A percentile compares a stretch with the other conserved stretches of the same genome.
These are phyloP conservation scores for Eugnorisma glareosa DNA, from an alignment of 2,888 invertebrate species.

Conservation along the genomic window DNA sequence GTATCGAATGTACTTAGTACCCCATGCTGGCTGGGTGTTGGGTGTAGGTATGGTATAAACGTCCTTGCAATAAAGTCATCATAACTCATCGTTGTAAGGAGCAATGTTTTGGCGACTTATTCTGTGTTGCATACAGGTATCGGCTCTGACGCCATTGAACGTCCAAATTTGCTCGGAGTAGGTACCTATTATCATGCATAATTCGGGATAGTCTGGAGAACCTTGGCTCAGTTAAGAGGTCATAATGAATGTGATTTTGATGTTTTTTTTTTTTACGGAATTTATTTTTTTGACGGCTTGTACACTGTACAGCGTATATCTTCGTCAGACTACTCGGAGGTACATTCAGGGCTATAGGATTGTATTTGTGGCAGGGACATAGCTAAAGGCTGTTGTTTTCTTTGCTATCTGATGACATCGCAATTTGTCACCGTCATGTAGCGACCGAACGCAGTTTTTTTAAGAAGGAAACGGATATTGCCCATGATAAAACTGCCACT, in stretches of 20 bases:
- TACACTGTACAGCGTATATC: background rate
- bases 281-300: background rate
- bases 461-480: background rate
- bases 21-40: constrained; percentile 7
- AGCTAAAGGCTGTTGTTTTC: background rate
- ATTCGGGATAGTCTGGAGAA: constrained; percentile 46
- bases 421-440: background rate
- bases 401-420: background rate
- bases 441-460: background rate
- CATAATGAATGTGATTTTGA: constrained; percentile 21
- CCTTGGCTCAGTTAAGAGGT: constrained; percentile 46
- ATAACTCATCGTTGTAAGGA: constrained; percentile 19
- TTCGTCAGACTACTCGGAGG: constrained; percentile 2
- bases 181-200: constrained; percentile 52
- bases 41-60: constrained; percentile 7
- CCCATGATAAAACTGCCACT: background rate
- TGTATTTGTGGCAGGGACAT: background rate
- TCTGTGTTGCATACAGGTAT: constrained; percentile 17
- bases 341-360: background rate
- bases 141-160: constrained; percentile 24
- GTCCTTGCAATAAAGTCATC: constrained; percentile 30
- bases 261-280: constrained; percentile 28
- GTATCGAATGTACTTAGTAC: constrained; percentile 35
- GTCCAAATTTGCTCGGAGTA: constrained; percentile 27
- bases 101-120: constrained; percentile 25